Evolutionary conservation across 2,888 invertebrate species (phyloP).

Genomic region (Melinopterus prodromus): DNA sequence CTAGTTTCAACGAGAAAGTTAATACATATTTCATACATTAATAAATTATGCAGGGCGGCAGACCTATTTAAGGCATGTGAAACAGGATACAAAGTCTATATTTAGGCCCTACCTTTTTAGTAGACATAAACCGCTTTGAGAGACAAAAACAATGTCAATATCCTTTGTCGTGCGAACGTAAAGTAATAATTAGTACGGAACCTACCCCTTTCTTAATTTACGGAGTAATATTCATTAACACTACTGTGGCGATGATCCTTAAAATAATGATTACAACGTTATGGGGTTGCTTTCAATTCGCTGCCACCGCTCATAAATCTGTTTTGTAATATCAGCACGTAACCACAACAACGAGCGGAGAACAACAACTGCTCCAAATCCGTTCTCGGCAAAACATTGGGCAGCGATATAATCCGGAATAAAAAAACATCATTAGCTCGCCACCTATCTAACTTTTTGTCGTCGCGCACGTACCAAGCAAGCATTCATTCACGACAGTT

Average conservation of each 20-base stretch:
- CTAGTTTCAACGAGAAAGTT: not conserved
- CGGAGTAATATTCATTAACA: too few species aligned
- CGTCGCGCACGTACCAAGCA: constrained; percentile 26
- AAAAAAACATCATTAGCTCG: constrained; percentile 43
- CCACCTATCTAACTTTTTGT: constrained; percentile 45
- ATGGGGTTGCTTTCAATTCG: not conserved
- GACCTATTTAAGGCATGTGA: not conserved
- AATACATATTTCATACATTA: not conserved
- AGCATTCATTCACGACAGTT: not conserved
- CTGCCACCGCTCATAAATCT: not conserved
- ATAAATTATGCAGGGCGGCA: not conserved
- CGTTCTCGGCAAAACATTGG: constrained; percentile 20
- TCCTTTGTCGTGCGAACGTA: too few species aligned
- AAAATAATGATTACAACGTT: not conserved
- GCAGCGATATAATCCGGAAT: constrained; percentile 36
- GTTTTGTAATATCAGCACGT: not conserved
- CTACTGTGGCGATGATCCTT: not conserved
- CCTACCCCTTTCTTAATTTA: too few species aligned
- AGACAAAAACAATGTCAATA: too few species aligned
- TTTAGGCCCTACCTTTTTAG: too few species aligned
- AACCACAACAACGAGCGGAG: not conserved
- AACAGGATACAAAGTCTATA: too few species aligned
- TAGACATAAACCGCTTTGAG: too few species aligned
- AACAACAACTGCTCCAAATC: not conserved
- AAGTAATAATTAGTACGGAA: too few species aligned